Base-by-base conservation (phyloP, 2,888 invertebrate species). In the Diabrotica balteata region DNA sequence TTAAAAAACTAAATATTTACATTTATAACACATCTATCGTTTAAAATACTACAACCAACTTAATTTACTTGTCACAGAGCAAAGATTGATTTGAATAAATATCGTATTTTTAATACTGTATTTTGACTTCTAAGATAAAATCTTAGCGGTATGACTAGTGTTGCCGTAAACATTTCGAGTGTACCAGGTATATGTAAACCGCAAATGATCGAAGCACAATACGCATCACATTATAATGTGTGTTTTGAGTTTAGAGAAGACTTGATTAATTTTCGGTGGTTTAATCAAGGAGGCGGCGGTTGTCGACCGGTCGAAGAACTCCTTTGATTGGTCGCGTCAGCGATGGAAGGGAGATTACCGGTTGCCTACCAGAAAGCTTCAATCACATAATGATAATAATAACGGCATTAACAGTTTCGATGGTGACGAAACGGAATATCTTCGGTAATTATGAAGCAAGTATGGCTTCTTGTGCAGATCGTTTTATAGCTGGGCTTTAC, bases 331-430 rank as follows among this genome's bases (percentile, higher is more conserved):
- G 80, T 71, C 66, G 59, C 73, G 74, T 64, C 62, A 54, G 55
- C 68, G 68, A 67, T 60, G 69, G 62, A 66, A 68, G 71, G 54
- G 72, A 71, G 72, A 80, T 81, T 81, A 81, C 82, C 78, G 81
- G 81, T 82, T 82, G 81, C 81, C 78, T 75, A 77, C 77, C 75
- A 76, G 75, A 78, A 75, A 74, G 74, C 78, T 75, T 75, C 75
- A 76, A 80, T 80, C 81, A 79, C 80, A 81, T 82, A 80, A 81
- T 82, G 81, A 82, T 81, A 81, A 81, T 82, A 82, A 82, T 80
- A 79, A 80, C 59, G 47, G 32, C 59, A 59, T 49, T 49, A 17
- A 59, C 47, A 32, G 47, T 59, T 49, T 22, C 7, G 42, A n/a
- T 59, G 10, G 59, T 59, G 59, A 59, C 49, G 59, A 59, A 59